Base-by-base conservation (phyloP, 2,797 vertebrate genomes). In the Semotilus atromaculatus region DNA sequence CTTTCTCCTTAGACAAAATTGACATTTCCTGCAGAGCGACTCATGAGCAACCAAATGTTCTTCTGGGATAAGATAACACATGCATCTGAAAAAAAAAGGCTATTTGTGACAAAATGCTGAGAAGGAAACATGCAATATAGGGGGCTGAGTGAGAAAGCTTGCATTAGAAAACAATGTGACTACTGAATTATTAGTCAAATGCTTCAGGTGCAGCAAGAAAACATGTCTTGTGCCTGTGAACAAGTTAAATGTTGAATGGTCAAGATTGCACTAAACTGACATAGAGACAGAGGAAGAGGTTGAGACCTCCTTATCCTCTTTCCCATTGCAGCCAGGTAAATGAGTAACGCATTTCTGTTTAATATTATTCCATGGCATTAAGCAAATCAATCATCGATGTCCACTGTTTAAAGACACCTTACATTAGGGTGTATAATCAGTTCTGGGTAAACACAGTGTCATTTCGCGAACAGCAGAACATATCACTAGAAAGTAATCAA, bases 221-320 rank as follows among this genome's bases (percentile, higher is more conserved):
- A 16, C 55, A 58, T 58, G 29, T 18, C 21, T 26, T n/a, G 14
- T 76, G 73, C 38, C 66, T 72, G 58, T 7, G n/a, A 74, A 60
- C 85, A 66, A 74, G 23, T 62, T 77, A 31, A 78, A 36, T 78
- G 87, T 71, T 83, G 66, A 90, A 80, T 75, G 3, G 19, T 68
- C 10, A 75, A 76, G 76, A 86, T 88, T 83, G 86, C 70, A 88
- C 34, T 88, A 88, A 91, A 89, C 45, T 79, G 78, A 87, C 87
- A 86, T 76, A 82, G 70, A 77, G 74, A 86, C 34, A 11, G 13
- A 62, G 2, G 48, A 34, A 11, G 82, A 43, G 45, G 9, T 51
- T 31, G 58, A 62, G 74, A 66, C 10, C 10, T 68, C 19, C 10
- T 21, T 43, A 51, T 74, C 55, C 43, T 23, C 31, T 21, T 36